Base-by-base conservation (phyloP, 2,888 invertebrate species). In the Microctonus brassicae region DNA sequence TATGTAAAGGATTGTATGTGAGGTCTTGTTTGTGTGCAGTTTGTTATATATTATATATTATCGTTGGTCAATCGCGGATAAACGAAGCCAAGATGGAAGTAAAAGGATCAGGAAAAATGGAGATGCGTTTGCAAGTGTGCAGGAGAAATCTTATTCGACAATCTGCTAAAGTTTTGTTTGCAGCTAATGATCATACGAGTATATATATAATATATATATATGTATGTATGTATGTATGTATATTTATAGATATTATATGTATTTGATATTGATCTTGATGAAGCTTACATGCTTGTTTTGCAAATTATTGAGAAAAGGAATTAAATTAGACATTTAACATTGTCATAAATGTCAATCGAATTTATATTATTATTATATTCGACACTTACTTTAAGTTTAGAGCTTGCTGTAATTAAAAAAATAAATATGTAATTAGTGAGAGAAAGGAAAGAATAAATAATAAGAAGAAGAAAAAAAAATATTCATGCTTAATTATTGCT, bases 31-130 rank as follows among this genome's bases (percentile, higher is more conserved):
- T 69, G n/a, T 61, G 29, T 69, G 60, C 67, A n/a, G 69, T 65
- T 63, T 65, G 61, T 72, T 55, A 70, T 55, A 70, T 70, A n/a
- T n/a, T n/a, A n/a, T n/a, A n/a, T n/a, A 73, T 75, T 74, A 75
- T 74, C 76, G 66, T 68, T 65, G 70, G 66, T 74, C 68, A 73
- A 73, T 75, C n/a, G n/a, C 73, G 73, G 72, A 70, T 70, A 61
- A 60, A 52, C n/a, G 63, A n/a, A 36, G 22, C 68, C 69, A 61
- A 61, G 70, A 75, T 70, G 47, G 39, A 17, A 52, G 20, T 29
- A 53, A 42, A 57, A 58, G 47, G 26, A 53, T 33, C 13, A 22
- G 29, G 29, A 29, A 29, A 57, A 29, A 57, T 13, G 1, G 17
- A 17, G 17, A n/a, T 17, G n/a, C 47, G 47, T n/a, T n/a, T n/a